Base-by-base conservation (phyloP, 2,888 invertebrate genomes). In the Pollenia angustigena region DNA sequence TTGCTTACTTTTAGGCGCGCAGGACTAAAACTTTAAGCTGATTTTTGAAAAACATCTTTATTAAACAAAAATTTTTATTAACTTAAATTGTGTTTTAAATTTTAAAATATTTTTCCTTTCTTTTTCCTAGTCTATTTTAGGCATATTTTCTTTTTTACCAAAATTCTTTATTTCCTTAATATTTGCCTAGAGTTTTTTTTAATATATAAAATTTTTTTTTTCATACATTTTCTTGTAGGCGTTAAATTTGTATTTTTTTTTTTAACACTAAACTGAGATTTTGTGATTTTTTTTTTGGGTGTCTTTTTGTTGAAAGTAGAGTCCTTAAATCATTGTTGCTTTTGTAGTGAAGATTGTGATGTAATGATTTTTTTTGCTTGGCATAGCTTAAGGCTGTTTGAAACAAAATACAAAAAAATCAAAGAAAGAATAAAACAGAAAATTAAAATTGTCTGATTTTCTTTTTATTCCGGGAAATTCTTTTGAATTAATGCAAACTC, bases 1-100 rank as follows among this genome's bases (percentile, higher is more conserved):
- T 50, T 81, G 74, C 74, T 12, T 82, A 64, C 50, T 80, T 86
- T 76, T 80, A 80, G 86, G 86, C 86, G 82, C 86, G 75, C 86
- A 83, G 79, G 82, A 69, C 80, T 48, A 81, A 69, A 78, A 60
- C 40, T 12, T 74, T 32, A 52, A 7, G 76, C 66, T 23, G 40
- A 60, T 58, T 10, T 68, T 81, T 23, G 14, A 18, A 54, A 42
- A 56, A 54, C 12, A 32, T 32, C 32, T 32, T 32, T 32, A 32
- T 32, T 23, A 23, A 48, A 52, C 11, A 40, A 23, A 68, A n/a
- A 0, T 58, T 23, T 58, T 46, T 48, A 23, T 23, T 23, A 23
- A 23, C 23, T 23, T 23, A 23, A 23, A 23, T 23, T 23, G 23
- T 23, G 23, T 23, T 23, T 23, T 23, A 2, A 23, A 23, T 58